These are phyloP conservation scores for Drosophila engyochracea DNA, from an alignment of 2,888 invertebrate species.

Conservation along the genomic window DNA sequence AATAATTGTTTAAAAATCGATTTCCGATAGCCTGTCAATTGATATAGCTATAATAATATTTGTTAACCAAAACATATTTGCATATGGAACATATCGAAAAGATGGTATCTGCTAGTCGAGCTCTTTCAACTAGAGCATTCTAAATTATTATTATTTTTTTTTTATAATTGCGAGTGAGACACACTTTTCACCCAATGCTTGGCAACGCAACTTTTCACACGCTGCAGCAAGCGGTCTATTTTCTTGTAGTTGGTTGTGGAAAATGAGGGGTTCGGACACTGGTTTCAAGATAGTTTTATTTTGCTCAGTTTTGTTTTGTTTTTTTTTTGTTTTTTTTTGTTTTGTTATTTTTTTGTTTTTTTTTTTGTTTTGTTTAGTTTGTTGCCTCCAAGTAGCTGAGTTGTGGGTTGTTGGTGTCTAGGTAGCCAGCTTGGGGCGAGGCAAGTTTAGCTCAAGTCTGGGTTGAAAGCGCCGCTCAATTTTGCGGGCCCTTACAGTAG, in stretches of 20 bases:
- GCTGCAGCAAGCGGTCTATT: slow-evolving; percentile 12
- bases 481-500: slow-evolving; percentile 28
- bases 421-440: not conserved
- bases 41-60: too few relatives aligned
- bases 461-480: slow-evolving; percentile 8
- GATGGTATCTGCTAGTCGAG: not conserved
- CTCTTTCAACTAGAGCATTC: not conserved
- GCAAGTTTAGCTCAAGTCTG: not conserved
- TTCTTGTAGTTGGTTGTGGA: not conserved
- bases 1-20: not conserved
- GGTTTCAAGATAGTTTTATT: slow-evolving; percentile 7
- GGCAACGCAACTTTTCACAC: slow-evolving; percentile 50
- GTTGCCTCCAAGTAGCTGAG: slow-evolving; percentile 13
- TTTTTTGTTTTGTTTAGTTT: not conserved
- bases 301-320: slow-evolving; percentile 1
- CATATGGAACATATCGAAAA: too few relatives aligned
- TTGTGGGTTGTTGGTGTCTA: not conserved
- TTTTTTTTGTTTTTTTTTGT: not conserved
- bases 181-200: slow-evolving; percentile 40
- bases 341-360: not conserved
- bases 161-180: slow-evolving; percentile 13
- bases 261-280: not conserved
- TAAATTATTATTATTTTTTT: not conserved
- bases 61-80: not conserved
- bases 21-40: too few relatives aligned